Conservation (phyloP, 2,888 invertebrate genomes). For the Cheilosia scutellata region DNA sequence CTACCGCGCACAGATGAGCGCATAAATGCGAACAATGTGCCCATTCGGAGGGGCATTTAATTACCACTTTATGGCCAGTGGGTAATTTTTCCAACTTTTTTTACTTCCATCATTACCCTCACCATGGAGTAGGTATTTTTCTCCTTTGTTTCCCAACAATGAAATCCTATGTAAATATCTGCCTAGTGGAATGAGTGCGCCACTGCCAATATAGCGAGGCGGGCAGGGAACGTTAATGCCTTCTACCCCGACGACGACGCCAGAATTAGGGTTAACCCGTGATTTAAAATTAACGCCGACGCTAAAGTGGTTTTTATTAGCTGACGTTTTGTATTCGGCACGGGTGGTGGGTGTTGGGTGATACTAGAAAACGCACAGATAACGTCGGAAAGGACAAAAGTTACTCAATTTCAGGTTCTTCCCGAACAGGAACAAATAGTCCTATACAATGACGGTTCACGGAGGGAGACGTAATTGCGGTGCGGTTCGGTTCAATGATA, state of each 20-base stretch:
- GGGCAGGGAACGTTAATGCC: not conserved
- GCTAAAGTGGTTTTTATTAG: constrained; percentile 71
- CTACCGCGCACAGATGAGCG: constrained; percentile 26
- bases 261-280: constrained; percentile 73
- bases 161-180: constrained; percentile 65
- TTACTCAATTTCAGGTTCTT: constrained; percentile 47
- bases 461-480: constrained; percentile 35
- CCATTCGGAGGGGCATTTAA: constrained; percentile 66
- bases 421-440: constrained; percentile 5
- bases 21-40: constrained; percentile 59
- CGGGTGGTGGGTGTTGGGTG: not conserved
- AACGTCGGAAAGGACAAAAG: constrained; percentile 36
- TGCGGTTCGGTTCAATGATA: constrained; percentile 44
- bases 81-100: constrained; percentile 65
- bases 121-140: constrained; percentile 3
- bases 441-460: not conserved
- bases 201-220: not conserved
- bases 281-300: constrained; percentile 71
- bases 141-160: constrained; percentile 36
- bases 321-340: constrained; percentile 57
- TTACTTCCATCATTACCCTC: constrained; percentile 19
- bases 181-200: constrained; percentile 25
- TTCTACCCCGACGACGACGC: constrained; percentile 31
- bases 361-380: not conserved
- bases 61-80: constrained; percentile 68